Base-by-base conservation (phyloP, 2,113 vertebrate species). In the Campylomormyrus tamandua region DNA sequence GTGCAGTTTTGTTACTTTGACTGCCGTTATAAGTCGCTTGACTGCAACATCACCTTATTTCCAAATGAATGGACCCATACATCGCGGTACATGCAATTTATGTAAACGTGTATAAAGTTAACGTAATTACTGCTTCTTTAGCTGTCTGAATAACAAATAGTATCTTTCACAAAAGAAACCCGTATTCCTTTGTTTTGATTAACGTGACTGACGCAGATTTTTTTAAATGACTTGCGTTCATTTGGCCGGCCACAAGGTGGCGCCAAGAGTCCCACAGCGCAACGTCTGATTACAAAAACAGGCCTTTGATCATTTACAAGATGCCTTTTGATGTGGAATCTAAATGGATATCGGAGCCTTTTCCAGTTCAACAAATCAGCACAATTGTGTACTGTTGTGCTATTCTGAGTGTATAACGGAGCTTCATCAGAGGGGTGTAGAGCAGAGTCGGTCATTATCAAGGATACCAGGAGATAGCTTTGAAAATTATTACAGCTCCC, bases 151-250 rank as follows among this genome's bases (percentile, higher is more conserved):
- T 80, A 48, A 48, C 83, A 46, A 46, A 46, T 21, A 19, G 45
- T 48, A 84, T 46, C 45, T 45, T 21, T 21, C 45, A 48, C 42
- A 48, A 84, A 48, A 84, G 42, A 84, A 45, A 83, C 7, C 80
- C 35, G 39, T 77, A 66, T 80, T 80, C 74, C 83, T 48, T 48
- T 84, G 83, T 84, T 84, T 84, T 84, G 83, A 85, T 85, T n/a
- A 87, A 52, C 17, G 85, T 35, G 49, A 35, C 83, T 84, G 49
- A 52, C 49, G 21, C 42, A 87, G 49, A 53, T 87, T 8, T n/a
- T 52, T 53, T 31, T 21, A 31, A 52, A 53, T 17, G 7, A 27
- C 42, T 52, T 49, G 45, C 24, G 49, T 53, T 50, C 13, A 31
- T 87, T 87, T 17, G 1, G n/a, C 53, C 58, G 10, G 35, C 87